These are phyloP conservation scores for Tragelaphus scriptus DNA, from an alignment of 2,113 vertebrate species.

Conservation along the genomic window DNA sequence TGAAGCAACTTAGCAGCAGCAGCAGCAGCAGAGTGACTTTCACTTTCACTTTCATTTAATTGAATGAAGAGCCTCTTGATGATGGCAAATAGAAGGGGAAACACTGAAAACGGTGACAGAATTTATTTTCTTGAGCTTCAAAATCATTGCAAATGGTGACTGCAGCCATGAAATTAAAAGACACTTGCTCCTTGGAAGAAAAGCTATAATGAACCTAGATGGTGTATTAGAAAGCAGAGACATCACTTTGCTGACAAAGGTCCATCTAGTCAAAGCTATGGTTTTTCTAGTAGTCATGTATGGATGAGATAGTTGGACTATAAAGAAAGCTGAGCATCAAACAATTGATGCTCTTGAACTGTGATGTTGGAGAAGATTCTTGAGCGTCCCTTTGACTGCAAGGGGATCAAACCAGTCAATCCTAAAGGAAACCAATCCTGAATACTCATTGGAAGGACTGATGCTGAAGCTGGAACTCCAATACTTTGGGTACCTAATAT, in stretches of 20 bases:
- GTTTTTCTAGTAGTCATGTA: neutral
- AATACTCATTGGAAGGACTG: neutral
- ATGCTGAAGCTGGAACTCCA: neutral
- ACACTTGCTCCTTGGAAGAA: neutral
- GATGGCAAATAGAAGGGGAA: neutral
- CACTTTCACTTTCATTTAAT: neutral
- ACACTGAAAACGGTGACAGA: neutral
- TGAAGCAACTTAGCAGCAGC: neutral
- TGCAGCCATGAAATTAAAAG: neutral
- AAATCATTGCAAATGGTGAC: neutral
- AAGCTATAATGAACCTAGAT: neutral
- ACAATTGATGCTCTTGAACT: neutral
- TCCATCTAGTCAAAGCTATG: neutral
- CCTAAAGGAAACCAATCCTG: neutral
- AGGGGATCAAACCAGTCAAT: neutral
- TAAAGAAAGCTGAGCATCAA: neutral
- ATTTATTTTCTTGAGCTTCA: neutral
- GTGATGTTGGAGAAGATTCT: neutral
- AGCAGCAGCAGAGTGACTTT: neutral
- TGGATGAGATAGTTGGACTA: neutral
- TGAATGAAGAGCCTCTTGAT: neutral
- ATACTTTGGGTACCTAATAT: neutral
- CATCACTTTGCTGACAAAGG: neutral
- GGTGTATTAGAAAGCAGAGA: neutral
- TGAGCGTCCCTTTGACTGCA: rapidly evolving